These are phyloP conservation scores for Acanthosoma haemorrhoidale DNA, from an alignment of 2,888 invertebrate species.

Conservation along the genomic window DNA sequence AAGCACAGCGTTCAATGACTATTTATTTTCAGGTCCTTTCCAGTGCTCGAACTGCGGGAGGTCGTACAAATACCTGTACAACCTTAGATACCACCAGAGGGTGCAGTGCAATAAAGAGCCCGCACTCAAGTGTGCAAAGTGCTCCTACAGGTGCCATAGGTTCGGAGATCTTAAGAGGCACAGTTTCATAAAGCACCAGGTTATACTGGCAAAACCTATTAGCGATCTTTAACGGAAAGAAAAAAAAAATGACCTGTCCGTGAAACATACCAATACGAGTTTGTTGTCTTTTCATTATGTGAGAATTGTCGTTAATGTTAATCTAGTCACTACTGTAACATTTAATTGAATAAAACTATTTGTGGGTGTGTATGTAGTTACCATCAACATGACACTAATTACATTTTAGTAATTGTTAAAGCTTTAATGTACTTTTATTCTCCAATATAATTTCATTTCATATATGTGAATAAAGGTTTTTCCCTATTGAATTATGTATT, in stretches of 20 bases:
- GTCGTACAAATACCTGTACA: slow-evolving; percentile 19
- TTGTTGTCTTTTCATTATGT: too few species aligned
- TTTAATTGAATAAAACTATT: too few species aligned
- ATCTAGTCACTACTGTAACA: too few species aligned
- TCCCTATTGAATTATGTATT: background rate
- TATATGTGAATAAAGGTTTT: background rate
- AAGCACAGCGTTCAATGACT: background rate
- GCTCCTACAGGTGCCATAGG: slow-evolving; percentile 13
- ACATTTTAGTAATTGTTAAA: background rate
- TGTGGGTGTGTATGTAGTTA: background rate
- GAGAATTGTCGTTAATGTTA: too few species aligned
- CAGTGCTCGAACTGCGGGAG: slow-evolving; percentile 13
- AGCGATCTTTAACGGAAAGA: background rate
- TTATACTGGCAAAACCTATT: background rate
- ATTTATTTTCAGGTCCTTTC: slow-evolving; percentile 19
- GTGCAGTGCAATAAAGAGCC: slow-evolving; percentile 15
- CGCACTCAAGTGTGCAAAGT: background rate
- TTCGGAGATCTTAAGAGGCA: slow-evolving; percentile 6
- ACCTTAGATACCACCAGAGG: slow-evolving; percentile 15
- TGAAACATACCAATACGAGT: too few species aligned
- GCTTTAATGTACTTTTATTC: background rate
- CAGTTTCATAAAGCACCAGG: slow-evolving; percentile 7
- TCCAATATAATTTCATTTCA: background rate
- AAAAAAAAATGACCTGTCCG: too few species aligned
- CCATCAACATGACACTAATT: background rate